These are phyloP conservation scores for Botrylloides violaceus DNA, from an alignment of 23 tunicate species.

Conservation along the genomic window DNA sequence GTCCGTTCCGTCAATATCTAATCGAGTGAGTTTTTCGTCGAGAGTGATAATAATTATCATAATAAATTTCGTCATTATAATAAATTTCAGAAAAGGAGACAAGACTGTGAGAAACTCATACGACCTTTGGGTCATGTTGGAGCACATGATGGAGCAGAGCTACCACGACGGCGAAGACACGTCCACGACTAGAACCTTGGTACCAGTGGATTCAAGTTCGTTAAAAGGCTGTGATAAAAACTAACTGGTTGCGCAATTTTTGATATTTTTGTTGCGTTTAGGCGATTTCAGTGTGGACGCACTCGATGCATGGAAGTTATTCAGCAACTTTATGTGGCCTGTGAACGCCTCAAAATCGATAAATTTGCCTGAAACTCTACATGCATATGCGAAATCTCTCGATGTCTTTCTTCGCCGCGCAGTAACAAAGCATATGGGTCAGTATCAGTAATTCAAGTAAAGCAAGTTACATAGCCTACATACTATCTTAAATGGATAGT, in stretches of 20 bases:
- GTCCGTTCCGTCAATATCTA: slow-evolving; percentile 55
- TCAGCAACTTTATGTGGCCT: slow-evolving; percentile 19
- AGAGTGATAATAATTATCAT: background rate
- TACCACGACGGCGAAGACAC: background rate
- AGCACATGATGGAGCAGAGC: slow-evolving; percentile 29
- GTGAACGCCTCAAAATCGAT: slow-evolving; percentile 5
- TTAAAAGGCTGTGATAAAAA: background rate
- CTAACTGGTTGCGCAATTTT: no score
- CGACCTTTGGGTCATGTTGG: slow-evolving; percentile 54
- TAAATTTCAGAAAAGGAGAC: slow-evolving; percentile 26
- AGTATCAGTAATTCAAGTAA: background rate
- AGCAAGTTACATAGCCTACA: no score
- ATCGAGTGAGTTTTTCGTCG: slow-evolving; percentile 26
- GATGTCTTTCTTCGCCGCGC: slow-evolving; percentile 10
- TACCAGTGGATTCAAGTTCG: background rate
- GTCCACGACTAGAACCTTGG: background rate
- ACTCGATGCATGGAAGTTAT: slow-evolving; percentile 18
- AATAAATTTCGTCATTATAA: background rate
- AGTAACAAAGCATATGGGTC: background rate
- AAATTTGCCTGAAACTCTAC: slow-evolving; percentile 2
- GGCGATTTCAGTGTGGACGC: slow-evolving; percentile 8
- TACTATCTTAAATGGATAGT: no score
- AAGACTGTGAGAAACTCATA: slow-evolving; percentile 31
- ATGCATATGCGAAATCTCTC: slow-evolving; percentile 4
- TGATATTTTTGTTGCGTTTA: no score